A percentile compares a stretch with the other conserved stretches of the same genome.
These are phyloP conservation scores for Hemitrygon akajei DNA, from an alignment of 2,797 vertebrate genomes.

Conservation along the genomic window DNA sequence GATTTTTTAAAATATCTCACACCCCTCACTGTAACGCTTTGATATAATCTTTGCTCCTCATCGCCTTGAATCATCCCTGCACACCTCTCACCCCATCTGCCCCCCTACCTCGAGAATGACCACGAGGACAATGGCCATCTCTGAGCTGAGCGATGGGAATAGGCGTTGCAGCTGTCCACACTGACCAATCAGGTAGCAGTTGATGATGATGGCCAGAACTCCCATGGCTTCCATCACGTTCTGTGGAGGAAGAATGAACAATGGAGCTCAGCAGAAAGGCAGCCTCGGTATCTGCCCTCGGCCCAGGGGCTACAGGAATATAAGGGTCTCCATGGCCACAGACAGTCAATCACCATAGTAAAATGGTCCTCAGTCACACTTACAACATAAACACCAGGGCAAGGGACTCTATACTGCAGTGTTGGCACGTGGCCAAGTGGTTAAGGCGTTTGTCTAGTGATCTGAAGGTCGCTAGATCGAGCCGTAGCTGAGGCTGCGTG, in stretches of 20 bases:
- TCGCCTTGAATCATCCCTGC: too few species aligned
- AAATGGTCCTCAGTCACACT: neutral
- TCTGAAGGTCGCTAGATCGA: too few species aligned
- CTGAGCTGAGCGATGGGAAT: slow-evolving; percentile 88
- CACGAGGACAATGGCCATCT: slow-evolving; percentile 87
- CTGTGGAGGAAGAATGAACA: slow-evolving; percentile 51
- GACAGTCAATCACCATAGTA: neutral
- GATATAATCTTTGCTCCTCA: neutral
- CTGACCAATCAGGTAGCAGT: slow-evolving; percentile 94
- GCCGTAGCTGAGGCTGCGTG: too few species aligned
- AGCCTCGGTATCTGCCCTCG: neutral
- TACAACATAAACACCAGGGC: neutral
- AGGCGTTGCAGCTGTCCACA: slow-evolving; percentile 91
- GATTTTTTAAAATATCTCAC: neutral
- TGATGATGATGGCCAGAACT: slow-evolving; percentile 85
- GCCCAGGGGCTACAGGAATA: neutral
- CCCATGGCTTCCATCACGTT: slow-evolving; percentile 95
- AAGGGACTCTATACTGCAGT: too few species aligned
- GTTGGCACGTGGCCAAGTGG: too few species aligned
- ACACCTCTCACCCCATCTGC: too few species aligned
- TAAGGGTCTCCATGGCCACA: too few species aligned
- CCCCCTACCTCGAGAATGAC: slow-evolving; percentile 82
- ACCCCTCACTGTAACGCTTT: neutral
- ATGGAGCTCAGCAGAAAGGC: neutral
- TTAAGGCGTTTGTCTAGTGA: too few species aligned